Base-by-base conservation (phyloP, 2,888 invertebrate genomes). In the Actias luna region DNA sequence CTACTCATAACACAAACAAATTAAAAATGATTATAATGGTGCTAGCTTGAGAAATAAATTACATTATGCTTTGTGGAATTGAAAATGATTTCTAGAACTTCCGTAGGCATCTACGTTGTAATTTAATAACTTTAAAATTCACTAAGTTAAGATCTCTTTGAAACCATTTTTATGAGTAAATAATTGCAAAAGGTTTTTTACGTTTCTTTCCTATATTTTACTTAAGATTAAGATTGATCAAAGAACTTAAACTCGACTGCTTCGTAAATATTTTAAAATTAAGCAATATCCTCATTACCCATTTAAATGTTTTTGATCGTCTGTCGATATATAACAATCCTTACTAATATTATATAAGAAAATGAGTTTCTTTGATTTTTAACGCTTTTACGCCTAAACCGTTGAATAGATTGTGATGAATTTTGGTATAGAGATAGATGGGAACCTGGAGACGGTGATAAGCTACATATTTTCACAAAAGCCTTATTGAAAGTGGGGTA, bases 91-190 rank as follows among this genome's bases (percentile, higher is more conserved):
- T 25, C 12, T 25, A 25, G 22, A 50, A 12, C 12, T 12, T 50
- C 46, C 25, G 22, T 25, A 22, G 22, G 12, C 25, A 50, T 50
- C 46, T 25, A 50, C 22, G 22, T 50, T 50, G 46, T 33, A 58
- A 33, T 35, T 59, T 59, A 36, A 59, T 59, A 31, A 57, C 29
- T 57, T 55, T 33, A 57, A 31, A 33, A 31, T 29, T 57, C 33
- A n/a, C 10, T 57, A 16, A 59, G 36, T 59, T 59, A 59, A 36
- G 25, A 25, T 50, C 46, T 10, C 46, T 50, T 22, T 50, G 46
- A 25, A 50, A 25, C 22, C 2, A 50, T 12, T 50, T 50, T 50
- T 50, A 50, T 50, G 46, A 50, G 46, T 22, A 50, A 50, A 50
- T 50, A 50, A 50, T 50, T 50, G 46, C 46, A 12, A 50, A 25